Base-by-base conservation (phyloP, 2,113 vertebrate species). In the Gymnorhina tibicen region DNA sequence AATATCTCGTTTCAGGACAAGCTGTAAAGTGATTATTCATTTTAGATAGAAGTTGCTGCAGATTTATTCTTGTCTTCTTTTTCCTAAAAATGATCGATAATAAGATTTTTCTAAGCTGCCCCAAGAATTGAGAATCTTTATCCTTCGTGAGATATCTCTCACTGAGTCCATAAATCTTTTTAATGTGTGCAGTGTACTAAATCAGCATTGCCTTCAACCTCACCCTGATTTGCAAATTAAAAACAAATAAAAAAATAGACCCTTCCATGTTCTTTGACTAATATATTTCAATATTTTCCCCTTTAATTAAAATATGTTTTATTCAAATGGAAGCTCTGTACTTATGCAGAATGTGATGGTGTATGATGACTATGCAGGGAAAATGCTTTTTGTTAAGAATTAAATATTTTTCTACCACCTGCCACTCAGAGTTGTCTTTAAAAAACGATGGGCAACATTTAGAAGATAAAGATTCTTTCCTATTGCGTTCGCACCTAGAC, bases 51-150 rank as follows among this genome's bases (percentile, higher is more conserved):
- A 85, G 26, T 37, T 64, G 16, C 10, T 58, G 16, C 22, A 72
- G 62, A 85, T 85, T 95, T 94, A 67, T 78, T 92, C 89, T 82
- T 87, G n/a, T 68, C 79, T 64, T 86, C 24, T 47, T 92, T 82
- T 95, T 55, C 59, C n/a, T 49, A 60, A 75, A 91, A 85, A 27
- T 1, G 9, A 68, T 84, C 1, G 0, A 78, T 86, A 81, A 16
- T 44, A 24, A 62, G 58, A 49, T 60, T 24, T 67, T 76, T 84
- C 42, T 47, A 91, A 79, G 44, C 13, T 89, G 56, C 33, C n/a
- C 39, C 16, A 64, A 44, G 33, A 52, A 64, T 0, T 81, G 47
- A 60, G 56, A 72, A 85, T 78, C 27, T 80, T 74, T 49, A 72
- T 92, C 21, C 27, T 47, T 63, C 67, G 13, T 41, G 39, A 59